Conservation (phyloP, 37 sponge, comb jelly and placozoan genomes). For the Chondrosia reniformis region DNA sequence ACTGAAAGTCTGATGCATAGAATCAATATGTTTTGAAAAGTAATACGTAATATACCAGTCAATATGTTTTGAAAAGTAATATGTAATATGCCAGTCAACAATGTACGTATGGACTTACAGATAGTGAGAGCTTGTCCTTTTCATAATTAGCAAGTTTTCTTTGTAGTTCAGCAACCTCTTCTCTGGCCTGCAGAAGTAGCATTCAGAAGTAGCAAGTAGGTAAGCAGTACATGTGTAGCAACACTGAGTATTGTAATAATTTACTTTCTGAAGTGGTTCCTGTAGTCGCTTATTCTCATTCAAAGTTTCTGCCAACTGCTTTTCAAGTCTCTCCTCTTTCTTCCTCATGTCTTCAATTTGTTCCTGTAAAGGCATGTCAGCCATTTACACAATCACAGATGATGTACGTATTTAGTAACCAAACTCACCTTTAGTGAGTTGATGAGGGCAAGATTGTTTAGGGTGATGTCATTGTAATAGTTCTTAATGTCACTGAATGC, state of each 20-base stretch:
- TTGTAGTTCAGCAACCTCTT: conserved; percentile 89
- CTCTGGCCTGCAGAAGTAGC: conserved; percentile 53
- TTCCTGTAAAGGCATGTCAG: conserved; percentile 50
- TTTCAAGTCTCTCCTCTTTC: conserved; percentile 92
- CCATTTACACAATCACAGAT: not conserved
- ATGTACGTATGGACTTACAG: too few relatives aligned
- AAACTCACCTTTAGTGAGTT: conserved; percentile 90
- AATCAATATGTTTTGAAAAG: too few relatives aligned
- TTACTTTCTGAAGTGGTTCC: conserved; percentile 85
- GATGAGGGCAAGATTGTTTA: conserved; percentile 97
- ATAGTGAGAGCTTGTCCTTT: conserved; percentile 88
- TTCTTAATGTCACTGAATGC: conserved; percentile 99
- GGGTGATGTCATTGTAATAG: conserved; percentile 99
- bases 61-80: too few relatives aligned
- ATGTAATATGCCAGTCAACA: too few relatives aligned
- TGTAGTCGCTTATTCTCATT: conserved; percentile 86
- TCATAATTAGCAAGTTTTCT: conserved; percentile 89
- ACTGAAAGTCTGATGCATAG: too few relatives aligned
- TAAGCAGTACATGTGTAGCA: not conserved
- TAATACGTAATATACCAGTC: too few relatives aligned
- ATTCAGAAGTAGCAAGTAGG: not conserved
- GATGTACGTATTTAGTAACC: not conserved
- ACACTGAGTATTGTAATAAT: not conserved
- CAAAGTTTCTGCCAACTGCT: conserved; percentile 88
- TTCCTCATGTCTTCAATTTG: conserved; percentile 98